Percentiles rank a stretch among this genome's conserved stretches.
phyloP scores from a whole-genome alignment of 2,113 vertebrate species.

The Megalops atlanticus region DNA sequence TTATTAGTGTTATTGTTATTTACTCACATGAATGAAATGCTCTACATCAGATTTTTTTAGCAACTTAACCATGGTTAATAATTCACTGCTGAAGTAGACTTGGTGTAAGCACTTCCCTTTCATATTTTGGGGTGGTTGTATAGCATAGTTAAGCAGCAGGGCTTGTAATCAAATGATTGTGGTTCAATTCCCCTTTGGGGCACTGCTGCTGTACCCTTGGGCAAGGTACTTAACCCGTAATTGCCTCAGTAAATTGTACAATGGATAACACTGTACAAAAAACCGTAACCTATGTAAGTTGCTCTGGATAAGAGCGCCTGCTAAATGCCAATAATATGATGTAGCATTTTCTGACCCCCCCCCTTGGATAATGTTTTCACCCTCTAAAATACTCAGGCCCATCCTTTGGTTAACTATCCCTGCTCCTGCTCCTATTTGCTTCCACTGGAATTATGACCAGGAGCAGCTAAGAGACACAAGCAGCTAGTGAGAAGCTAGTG shows the following conservation, averaged over 20 bases:
- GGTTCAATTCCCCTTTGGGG: too few relatives aligned
- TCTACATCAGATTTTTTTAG: neutral
- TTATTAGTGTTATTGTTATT: too few relatives aligned
- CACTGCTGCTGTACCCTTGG: too few relatives aligned
- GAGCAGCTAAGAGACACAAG: neutral
- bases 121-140: neutral
- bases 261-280: too few relatives aligned
- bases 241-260: too few relatives aligned
- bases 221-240: too few relatives aligned
- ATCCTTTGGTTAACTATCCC: slow-evolving; percentile 51
- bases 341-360: slow-evolving; percentile 47
- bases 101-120: neutral
- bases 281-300: too few relatives aligned
- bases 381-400: slow-evolving; percentile 35
- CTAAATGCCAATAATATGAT: too few relatives aligned
- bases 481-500: neutral
- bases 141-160: too few relatives aligned
- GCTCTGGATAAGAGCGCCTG: too few relatives aligned
- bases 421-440: slow-evolving; percentile 15
- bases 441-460: neutral
- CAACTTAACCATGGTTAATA: neutral
- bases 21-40: neutral
- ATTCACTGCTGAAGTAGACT: neutral
- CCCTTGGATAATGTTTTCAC: slow-evolving; percentile 41
- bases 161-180: too few relatives aligned